Base-by-base conservation (phyloP, 2,888 invertebrate species). In the Polymixis flavicincta region DNA sequence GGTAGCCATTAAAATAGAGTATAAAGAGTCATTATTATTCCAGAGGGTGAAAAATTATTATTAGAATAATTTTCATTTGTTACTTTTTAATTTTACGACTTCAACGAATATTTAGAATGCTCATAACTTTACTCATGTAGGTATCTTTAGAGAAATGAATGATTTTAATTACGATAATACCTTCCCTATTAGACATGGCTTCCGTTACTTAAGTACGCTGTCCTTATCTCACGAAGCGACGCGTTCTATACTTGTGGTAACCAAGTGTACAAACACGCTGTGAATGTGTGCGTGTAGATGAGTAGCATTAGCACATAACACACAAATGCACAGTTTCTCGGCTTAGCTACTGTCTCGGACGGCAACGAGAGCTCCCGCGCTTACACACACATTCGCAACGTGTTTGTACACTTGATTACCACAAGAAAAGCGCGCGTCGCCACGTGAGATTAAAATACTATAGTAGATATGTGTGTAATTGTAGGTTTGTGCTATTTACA, bases 201-300 rank as follows among this genome's bases (percentile, higher is more conserved):
- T 72, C 55, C 72, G 72, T 48, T 72, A 45, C 32, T 45, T 72
- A 71, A 13, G 45, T 67, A 54, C n/a, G n/a, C 13, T 54, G 13
- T 45, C 13, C 13, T 45, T 45, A 13, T 2, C 1, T 11, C 42
- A 45, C 42, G 11, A 11, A 45, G 42, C n/a, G 54, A 13, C 54
- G 54, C n/a, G 54, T 1, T 13, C 54, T 54, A n/a, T 54, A 54
- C 5, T 54, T 54, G n/a, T 13, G n/a, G 13, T 54, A 13, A 54
- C 13, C n/a, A 54, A 54, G 54, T 54, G n/a, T 22, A 19, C 22
- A 22, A 22, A 22, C 50, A 8, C 22, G 8, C 8, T 52, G 22
- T 9, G 11, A 45, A 13, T 45, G 42, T 9, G 9, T 32, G 32
- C n/a, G n/a, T n/a, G n/a, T n/a, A n/a, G n/a, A n/a, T n/a, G n/a